These are phyloP conservation scores for Leistus spinibarbis DNA, from an alignment of 2,888 invertebrate species.

Conservation along the genomic window DNA sequence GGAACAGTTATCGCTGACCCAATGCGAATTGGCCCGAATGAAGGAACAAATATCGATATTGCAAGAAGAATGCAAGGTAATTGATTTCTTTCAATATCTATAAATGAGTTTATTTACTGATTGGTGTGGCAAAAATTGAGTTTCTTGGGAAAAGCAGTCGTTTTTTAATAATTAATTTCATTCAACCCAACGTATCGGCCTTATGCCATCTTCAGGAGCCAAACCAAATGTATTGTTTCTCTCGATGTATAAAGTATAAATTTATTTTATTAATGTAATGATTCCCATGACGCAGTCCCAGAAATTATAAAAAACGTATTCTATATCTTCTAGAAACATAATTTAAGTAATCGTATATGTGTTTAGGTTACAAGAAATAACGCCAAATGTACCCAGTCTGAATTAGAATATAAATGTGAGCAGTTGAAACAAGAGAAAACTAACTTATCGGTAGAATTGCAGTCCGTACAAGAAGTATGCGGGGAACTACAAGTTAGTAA, in stretches of 20 bases:
- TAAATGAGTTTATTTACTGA: no score
- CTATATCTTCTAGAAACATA: neutral
- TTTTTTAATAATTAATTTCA: no score
- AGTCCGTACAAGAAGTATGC: conserved; percentile 74
- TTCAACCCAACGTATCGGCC: no score
- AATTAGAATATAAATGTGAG: conserved; percentile 80
- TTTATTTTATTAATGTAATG: no score
- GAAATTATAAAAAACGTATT: no score
- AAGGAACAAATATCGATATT: conserved; percentile 70
- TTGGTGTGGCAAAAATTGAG: no score
- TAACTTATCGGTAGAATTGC: conserved; percentile 72
- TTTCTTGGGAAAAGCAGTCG: no score
- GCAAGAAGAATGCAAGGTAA: conserved; percentile 73
- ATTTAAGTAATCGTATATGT: conserved; percentile 24
- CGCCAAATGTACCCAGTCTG: conserved; percentile 83
- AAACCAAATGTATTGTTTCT: no score
- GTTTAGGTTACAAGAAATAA: conserved; percentile 78
- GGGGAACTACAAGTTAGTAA: conserved; percentile 67
- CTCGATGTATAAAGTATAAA: no score
- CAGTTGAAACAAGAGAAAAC: conserved; percentile 76
- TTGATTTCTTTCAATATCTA: no score
- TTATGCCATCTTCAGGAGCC: no score
- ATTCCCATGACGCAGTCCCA: no score
- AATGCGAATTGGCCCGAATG: conserved; percentile 70
- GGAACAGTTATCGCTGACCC: conserved; percentile 71